Percentiles rank a stretch among this genome's conserved stretches.
Conservation (phyloP, 35 echinoderm and acorn worm genomes). For the Chiridota heheva region DNA sequence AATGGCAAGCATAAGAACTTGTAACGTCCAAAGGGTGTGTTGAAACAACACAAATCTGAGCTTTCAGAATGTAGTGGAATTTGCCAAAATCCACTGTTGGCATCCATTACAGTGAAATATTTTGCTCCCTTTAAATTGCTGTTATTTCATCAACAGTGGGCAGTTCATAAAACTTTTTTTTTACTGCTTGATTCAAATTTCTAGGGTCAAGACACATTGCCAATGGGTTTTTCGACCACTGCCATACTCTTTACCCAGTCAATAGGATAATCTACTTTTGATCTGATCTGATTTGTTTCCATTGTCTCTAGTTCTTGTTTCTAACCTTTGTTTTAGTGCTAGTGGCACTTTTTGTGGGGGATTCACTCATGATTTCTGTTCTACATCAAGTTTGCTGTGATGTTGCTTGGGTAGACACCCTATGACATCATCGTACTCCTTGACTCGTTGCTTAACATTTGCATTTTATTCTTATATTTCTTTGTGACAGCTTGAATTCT, state of each 20-base stretch:
- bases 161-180: conserved; percentile 60
- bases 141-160: conserved; percentile 52
- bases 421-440: not conserved
- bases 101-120: conserved; percentile 59
- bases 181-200: conserved; percentile 68
- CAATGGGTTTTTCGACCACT: conserved; percentile 58
- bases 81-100: conserved; percentile 72
- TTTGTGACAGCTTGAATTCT: not conserved
- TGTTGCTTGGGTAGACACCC: not conserved
- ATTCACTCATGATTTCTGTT: conserved; percentile 8
- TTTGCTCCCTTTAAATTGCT: conserved; percentile 33
- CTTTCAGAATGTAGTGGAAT: conserved; percentile 51
- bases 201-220: conserved; percentile 68
- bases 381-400: conserved; percentile 2
- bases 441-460: not conserved
- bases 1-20: conserved; percentile 61
- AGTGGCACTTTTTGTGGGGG: conserved; percentile 35
- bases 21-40: conserved; percentile 73
- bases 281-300: conserved; percentile 10
- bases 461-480: not conserved
- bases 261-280: conserved; percentile 56
- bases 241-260: conserved; percentile 77
- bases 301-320: conserved; percentile 25
- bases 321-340: conserved; percentile 7
- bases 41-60: conserved; percentile 61